Percentiles rank a stretch among this genome's conserved stretches.
These are phyloP conservation scores for Astyanax mexicanus DNA, from an alignment of 2,797 vertebrate species.

Conservation along the genomic window DNA sequence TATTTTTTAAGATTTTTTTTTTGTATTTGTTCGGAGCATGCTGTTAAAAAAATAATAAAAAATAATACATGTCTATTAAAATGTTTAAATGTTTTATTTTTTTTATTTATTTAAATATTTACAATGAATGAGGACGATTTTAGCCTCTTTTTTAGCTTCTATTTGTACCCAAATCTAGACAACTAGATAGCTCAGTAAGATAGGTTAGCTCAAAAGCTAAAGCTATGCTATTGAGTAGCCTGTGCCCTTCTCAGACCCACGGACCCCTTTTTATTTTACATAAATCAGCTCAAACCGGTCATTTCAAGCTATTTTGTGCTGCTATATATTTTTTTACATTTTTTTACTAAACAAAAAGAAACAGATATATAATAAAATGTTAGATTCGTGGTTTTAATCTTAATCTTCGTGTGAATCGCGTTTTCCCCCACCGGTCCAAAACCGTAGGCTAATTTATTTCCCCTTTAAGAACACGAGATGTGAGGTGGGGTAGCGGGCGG, in stretches of 20 bases:
- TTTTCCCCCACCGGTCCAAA: slow-evolving; percentile 40
- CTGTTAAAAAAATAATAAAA: background rate
- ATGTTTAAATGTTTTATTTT: too few species aligned
- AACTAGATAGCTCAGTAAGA: too few species aligned
- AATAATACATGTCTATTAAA: too few species aligned
- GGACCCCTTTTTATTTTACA: background rate
- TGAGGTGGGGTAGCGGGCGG: slow-evolving; percentile 50
- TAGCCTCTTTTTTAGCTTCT: background rate
- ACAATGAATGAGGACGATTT: background rate
- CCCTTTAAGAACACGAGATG: slow-evolving; percentile 64
- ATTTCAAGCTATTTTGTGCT: too few species aligned
- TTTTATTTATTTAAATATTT: too few species aligned
- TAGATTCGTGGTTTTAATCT: background rate
- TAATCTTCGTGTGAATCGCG: slow-evolving; percentile 3
- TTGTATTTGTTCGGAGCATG: too few species aligned
- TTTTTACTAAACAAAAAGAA: too few species aligned
- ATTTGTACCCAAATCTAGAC: background rate
- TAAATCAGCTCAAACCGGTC: too few species aligned
- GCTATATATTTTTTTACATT: too few species aligned
- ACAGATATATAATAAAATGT: too few species aligned
- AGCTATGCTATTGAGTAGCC: background rate
- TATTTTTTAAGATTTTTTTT: too few species aligned
- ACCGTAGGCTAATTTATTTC: slow-evolving; percentile 52
- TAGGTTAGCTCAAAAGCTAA: too few species aligned
- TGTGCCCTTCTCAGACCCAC: background rate